Conservation (phyloP, 2,797 vertebrate species). For the Botia almorhae region DNA sequence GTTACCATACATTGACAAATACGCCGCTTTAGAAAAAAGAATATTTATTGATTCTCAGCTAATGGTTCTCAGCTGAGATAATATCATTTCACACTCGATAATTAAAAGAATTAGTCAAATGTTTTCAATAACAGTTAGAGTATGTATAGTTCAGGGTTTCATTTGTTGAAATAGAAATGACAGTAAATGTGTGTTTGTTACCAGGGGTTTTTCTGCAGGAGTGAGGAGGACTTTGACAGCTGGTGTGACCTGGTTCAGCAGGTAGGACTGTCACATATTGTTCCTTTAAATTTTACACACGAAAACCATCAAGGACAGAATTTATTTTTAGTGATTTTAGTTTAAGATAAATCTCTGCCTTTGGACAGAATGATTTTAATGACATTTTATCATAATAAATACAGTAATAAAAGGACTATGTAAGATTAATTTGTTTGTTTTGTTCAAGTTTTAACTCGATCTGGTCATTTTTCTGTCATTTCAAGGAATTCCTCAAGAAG, state of each 20-base stretch:
- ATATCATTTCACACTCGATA: too few species aligned
- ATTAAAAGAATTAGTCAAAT: not conserved
- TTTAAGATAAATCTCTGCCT: too few species aligned
- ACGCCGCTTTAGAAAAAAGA: too few species aligned
- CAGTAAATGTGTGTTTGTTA: slow-evolving; percentile 10
- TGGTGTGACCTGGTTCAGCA: slow-evolving; percentile 87
- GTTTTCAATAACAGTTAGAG: not conserved
- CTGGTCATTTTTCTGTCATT: not conserved
- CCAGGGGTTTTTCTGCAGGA: slow-evolving; percentile 89
- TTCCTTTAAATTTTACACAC: not conserved
- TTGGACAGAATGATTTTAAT: too few species aligned
- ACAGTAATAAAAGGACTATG: not conserved
- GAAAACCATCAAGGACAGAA: not conserved
- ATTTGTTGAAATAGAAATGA: not conserved
- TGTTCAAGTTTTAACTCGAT: not conserved
- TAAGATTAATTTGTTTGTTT: not conserved
- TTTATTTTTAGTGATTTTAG: too few species aligned
- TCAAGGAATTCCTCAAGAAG: slow-evolving; percentile 83
- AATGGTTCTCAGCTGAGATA: too few species aligned
- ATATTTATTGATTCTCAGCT: too few species aligned
- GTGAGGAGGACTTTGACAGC: slow-evolving; percentile 87
- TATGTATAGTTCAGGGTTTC: not conserved
- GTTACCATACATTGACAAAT: too few species aligned
- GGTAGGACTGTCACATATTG: slow-evolving; percentile 68
- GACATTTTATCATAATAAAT: too few species aligned